These are phyloP conservation scores for Lepus europaeus DNA, from an alignment of 2,113 vertebrate species.

Conservation along the genomic window DNA sequence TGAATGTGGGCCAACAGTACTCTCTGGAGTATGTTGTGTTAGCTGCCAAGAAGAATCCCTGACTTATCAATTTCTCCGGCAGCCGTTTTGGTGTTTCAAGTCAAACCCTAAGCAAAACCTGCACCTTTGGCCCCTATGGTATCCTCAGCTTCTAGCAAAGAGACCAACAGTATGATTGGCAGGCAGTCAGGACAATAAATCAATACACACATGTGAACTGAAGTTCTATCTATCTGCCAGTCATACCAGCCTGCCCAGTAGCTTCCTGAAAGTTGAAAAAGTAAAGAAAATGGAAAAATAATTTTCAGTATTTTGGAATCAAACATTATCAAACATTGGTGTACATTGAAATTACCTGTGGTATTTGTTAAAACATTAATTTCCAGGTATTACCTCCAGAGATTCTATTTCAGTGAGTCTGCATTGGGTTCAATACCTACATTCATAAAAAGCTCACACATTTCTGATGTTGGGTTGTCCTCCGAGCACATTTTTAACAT, in stretches of 20 bases:
- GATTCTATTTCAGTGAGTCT: neutral
- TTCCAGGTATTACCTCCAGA: neutral
- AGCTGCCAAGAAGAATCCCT: neutral
- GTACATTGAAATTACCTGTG: neutral
- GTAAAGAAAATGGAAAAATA: neutral
- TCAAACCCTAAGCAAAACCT: conserved; percentile 16
- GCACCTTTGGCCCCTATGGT: neutral
- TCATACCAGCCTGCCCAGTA: conserved; percentile 1
- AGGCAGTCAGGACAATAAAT: neutral
- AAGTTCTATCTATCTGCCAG: neutral
- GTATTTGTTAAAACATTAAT: conserved; percentile 9
- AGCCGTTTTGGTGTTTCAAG: neutral
- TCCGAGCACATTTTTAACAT: neutral
- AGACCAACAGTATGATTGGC: neutral
- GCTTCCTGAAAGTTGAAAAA: conserved; percentile 11
- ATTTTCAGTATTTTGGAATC: neutral
- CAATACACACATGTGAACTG: neutral
- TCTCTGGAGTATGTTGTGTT: neutral
- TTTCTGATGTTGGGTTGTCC: neutral
- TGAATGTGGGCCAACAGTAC: neutral
- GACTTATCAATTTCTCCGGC: neutral
- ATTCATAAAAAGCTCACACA: neutral
- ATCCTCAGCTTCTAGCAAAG: neutral
- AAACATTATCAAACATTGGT: conserved; percentile 3
- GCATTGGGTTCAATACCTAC: neutral